Evolutionary conservation across 1,140 invertebrate species (phyloP).

Genomic region (Magallana gigas): DNA sequence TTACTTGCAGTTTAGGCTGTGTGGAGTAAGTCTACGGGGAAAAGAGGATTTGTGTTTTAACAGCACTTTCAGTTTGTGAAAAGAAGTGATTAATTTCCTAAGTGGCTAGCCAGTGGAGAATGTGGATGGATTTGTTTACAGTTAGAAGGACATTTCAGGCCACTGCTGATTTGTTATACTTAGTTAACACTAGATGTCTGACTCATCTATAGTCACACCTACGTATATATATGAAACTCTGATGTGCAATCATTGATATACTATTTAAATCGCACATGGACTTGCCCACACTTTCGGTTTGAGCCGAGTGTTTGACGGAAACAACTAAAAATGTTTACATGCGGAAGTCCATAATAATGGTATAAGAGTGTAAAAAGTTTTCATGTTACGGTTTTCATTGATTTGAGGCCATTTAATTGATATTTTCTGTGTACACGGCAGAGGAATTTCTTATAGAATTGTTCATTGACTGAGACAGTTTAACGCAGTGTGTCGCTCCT

Average conservation of each 20-base stretch:
- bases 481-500: neutral
- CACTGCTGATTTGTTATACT: neutral
- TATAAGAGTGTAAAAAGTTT: neutral
- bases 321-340: neutral
- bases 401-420: neutral
- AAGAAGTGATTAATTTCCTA: slow-evolving; percentile 26
- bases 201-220: slow-evolving; percentile 35
- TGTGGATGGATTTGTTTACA: slow-evolving; percentile 10
- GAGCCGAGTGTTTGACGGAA: slow-evolving; percentile 6
- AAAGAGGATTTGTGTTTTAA: slow-evolving; percentile 20
- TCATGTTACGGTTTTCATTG: neutral
- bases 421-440: neutral
- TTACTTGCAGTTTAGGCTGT: neutral
- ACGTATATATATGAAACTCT: neutral
- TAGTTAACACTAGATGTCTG: neutral
- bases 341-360: neutral
- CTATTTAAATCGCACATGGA: slow-evolving; percentile 20
- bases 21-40: neutral
- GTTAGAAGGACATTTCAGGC: slow-evolving; percentile 13
- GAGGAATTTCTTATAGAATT: neutral
- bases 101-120: neutral
- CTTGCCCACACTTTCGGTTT: slow-evolving; percentile 12
- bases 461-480: slow-evolving; percentile 29
- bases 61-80: slow-evolving; percentile 4
- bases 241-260: slow-evolving; percentile 34